Conservation (phyloP, 2,797 vertebrate genomes). For the Catharus ustulatus region DNA sequence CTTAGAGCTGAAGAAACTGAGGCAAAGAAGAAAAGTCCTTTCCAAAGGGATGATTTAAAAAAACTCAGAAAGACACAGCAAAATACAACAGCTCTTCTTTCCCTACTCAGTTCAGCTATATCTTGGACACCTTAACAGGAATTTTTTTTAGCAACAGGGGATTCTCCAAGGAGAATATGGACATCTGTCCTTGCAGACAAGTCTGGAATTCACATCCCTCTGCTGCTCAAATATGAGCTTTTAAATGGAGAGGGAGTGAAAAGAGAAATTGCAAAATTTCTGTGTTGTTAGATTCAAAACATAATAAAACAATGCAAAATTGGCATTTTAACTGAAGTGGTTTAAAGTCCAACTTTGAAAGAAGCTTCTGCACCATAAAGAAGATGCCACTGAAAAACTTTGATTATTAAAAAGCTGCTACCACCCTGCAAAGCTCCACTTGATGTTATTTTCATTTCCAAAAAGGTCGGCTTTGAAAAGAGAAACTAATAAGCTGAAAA, state of each 20-base stretch:
- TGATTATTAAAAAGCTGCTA: not conserved
- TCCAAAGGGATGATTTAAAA: not conserved
- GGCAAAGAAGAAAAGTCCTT: not conserved
- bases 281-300: not conserved
- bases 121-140: not conserved
- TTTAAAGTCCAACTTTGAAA: not conserved
- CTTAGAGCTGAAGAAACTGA: not conserved
- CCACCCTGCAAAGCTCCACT: not conserved
- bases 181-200: not conserved
- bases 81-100: not conserved
- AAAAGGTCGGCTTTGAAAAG: not conserved
- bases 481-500: slow-evolving; percentile 17
- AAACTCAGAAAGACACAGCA: not conserved
- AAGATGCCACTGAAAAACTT: not conserved
- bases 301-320: not conserved
- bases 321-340: not conserved
- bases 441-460: not conserved
- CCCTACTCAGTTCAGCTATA: not conserved
- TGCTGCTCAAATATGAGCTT: not conserved
- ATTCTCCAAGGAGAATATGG: not conserved
- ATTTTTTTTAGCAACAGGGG: not conserved
- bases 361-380: not conserved
- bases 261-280: not conserved
- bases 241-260: not conserved
- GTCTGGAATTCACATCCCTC: not conserved